phyloP scores from a whole-genome alignment of 1,140 invertebrate genomes.

The Marisa cornuarietis region DNA sequence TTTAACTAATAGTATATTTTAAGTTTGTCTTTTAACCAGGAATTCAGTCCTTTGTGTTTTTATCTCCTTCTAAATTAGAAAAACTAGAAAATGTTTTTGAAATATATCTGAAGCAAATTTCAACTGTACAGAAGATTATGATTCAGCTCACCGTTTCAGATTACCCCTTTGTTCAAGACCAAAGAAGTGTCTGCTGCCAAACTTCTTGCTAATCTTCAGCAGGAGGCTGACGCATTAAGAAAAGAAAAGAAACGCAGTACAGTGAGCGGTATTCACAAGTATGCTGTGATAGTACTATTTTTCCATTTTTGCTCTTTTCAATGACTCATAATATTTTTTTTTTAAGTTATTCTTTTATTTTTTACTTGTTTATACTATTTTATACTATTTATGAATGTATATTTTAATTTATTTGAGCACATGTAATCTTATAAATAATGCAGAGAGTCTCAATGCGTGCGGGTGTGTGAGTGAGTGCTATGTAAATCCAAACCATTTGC shows the following conservation, averaged over 20 bases:
- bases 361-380: too few species aligned
- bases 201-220: conserved; percentile 75
- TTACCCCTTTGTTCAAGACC: conserved; percentile 74
- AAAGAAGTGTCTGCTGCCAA: conserved; percentile 73
- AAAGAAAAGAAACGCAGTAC: conserved; percentile 83
- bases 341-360: too few species aligned
- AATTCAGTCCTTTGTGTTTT: not conserved
- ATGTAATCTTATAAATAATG: not conserved
- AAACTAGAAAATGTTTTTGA: not conserved
- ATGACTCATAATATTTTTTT: too few species aligned
- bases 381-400: not conserved
- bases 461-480: not conserved
- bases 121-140: too few species aligned
- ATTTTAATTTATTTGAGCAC: not conserved
- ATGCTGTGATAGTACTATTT: conserved; percentile 26
- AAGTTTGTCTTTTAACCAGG: too few species aligned
- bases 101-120: too few species aligned
- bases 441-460: not conserved
- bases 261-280: conserved; percentile 83
- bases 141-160: conserved; percentile 51
- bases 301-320: not conserved
- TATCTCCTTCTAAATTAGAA: too few species aligned
- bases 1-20: too few species aligned
- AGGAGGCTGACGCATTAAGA: conserved; percentile 74
- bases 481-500: too few species aligned